These are phyloP conservation scores for Alethe castanea DNA, from an alignment of 2,113 vertebrate genomes.

Conservation along the genomic window DNA sequence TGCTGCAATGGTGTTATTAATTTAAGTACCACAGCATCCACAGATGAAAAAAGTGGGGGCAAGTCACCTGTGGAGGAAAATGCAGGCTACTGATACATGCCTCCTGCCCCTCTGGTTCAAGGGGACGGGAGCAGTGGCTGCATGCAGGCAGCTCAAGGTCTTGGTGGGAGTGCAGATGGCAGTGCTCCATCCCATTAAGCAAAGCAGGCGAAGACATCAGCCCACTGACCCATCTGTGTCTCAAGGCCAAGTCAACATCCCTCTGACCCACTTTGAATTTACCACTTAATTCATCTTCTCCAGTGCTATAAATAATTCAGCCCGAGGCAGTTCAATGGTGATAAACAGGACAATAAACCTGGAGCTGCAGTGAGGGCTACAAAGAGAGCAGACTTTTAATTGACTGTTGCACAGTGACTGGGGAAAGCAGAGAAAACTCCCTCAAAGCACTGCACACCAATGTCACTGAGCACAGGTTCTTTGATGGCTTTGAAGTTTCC, in stretches of 20 bases:
- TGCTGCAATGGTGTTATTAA: neutral
- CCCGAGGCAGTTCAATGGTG: neutral
- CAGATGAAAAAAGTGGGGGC: neutral
- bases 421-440: neutral
- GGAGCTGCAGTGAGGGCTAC: neutral
- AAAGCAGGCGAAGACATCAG: neutral
- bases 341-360: slow-evolving; percentile 60
- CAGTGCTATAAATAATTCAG: slow-evolving; percentile 48
- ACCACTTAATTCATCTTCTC: slow-evolving; percentile 47
- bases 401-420: neutral
- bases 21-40: neutral
- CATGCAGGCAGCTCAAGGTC: neutral
- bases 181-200: neutral
- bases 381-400: slow-evolving; percentile 18
- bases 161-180: rapidly evolving
- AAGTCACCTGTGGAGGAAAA: neutral
- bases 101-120: neutral
- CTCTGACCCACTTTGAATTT: slow-evolving; percentile 47
- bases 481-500: slow-evolving; percentile 33
- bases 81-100: neutral
- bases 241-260: neutral
- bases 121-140: neutral
- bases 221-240: neutral
- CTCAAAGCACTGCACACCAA: neutral
- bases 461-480: neutral